Conservation (phyloP, 2,888 invertebrate genomes). For the Phyllotreta striolata region DNA sequence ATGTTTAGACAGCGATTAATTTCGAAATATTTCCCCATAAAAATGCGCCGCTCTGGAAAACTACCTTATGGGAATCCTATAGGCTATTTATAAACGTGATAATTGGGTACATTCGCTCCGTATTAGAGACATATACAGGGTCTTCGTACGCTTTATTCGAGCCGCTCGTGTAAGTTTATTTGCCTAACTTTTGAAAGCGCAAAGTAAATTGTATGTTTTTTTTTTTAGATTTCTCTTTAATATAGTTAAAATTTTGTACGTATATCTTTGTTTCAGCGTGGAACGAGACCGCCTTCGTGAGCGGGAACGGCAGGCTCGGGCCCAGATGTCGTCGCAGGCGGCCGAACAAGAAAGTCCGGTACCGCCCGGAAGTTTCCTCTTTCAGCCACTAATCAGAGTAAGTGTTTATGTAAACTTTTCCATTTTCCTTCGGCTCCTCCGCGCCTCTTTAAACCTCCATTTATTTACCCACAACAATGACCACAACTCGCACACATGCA, state of each 20-base stretch:
- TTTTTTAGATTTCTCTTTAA: constrained; percentile 9
- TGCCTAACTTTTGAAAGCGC: no score
- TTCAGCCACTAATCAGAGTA: constrained; percentile 73
- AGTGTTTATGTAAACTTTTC: constrained; percentile 53
- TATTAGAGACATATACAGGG: no score
- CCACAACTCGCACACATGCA: not conserved
- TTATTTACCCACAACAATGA: not conserved
- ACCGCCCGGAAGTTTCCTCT: constrained; percentile 67
- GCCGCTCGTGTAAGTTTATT: no score
- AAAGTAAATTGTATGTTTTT: no score
- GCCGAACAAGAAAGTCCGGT: constrained; percentile 68
- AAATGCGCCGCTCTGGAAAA: no score
- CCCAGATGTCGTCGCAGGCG: constrained; percentile 73
- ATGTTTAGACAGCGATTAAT: no score
- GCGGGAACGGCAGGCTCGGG: constrained; percentile 79
- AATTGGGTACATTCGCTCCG: no score
- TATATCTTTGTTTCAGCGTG: constrained; percentile 54
- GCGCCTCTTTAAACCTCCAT: not conserved
- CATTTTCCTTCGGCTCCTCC: not conserved
- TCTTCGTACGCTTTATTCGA: not conserved
- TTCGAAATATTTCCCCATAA: no score
- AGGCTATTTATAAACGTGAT: no score
- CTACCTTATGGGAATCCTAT: no score
- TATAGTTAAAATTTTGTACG: not conserved
- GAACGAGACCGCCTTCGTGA: constrained; percentile 81